Conservation (phyloP, 2,888 invertebrate species). For the Thalpophila matura region DNA sequence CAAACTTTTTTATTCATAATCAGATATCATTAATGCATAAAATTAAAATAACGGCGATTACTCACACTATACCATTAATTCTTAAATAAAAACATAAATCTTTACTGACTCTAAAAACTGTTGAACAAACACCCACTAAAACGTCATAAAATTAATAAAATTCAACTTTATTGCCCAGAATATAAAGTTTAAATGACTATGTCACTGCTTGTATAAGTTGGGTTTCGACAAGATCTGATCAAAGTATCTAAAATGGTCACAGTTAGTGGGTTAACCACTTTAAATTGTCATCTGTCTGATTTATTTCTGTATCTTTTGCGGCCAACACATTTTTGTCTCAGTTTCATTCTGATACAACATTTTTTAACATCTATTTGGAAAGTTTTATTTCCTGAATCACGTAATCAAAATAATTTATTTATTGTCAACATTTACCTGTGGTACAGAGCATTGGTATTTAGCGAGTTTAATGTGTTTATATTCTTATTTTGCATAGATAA, state of each 20-base stretch:
- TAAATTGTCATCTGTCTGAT: conserved; percentile 91
- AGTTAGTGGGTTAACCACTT: conserved; percentile 91
- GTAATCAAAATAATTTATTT: conserved; percentile 63
- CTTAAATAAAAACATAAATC: conserved; percentile 90
- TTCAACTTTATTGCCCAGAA: conserved; percentile 69
- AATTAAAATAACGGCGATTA: conserved; percentile 88
- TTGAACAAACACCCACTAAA: conserved; percentile 88
- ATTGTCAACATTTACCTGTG: conserved; percentile 44
- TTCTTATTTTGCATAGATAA: neutral
- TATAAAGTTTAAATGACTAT: conserved; percentile 67
- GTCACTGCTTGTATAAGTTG: conserved; percentile 71
- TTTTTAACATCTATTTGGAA: conserved; percentile 67
- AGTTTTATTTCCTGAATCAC: conserved; percentile 68
- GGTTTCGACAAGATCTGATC: conserved; percentile 89
- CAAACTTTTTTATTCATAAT: conserved; percentile 68
- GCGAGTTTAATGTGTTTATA: conserved; percentile 6
- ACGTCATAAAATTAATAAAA: conserved; percentile 67
- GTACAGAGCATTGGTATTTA: conserved; percentile 33
- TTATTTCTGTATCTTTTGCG: conserved; percentile 90
- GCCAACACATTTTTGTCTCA: conserved; percentile 87
- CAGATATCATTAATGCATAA: conserved; percentile 82
- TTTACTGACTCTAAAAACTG: conserved; percentile 83
- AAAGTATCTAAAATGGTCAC: conserved; percentile 91
- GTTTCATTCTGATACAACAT: conserved; percentile 68
- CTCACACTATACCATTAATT: conserved; percentile 87